Evolutionary conservation across 2,888 invertebrate genomes (phyloP).

Genomic region (Athetis lepigone): DNA sequence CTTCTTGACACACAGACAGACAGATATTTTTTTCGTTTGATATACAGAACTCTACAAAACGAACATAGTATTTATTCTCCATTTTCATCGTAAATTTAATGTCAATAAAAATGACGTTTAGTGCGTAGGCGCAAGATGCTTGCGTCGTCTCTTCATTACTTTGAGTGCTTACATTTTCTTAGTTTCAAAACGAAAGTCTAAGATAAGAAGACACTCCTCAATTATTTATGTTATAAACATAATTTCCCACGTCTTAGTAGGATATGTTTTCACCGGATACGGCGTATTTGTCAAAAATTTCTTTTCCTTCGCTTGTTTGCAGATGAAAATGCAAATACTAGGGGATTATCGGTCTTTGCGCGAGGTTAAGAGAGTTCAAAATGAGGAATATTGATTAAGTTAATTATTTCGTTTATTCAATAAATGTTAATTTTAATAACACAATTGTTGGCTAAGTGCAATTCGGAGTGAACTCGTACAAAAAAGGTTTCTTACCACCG

Average conservation of each 20-base stretch:
- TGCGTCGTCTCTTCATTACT: constrained; percentile 11
- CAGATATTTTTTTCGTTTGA: too few relatives aligned
- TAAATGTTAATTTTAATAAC: too few relatives aligned
- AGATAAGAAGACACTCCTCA: constrained; percentile 47
- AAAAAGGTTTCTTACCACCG: too few relatives aligned
- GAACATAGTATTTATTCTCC: background rate
- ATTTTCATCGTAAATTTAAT: background rate
- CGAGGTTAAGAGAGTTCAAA: constrained; percentile 24
- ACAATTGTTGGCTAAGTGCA: too few relatives aligned
- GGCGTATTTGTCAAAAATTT: constrained; percentile 69
- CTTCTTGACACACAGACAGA: too few relatives aligned
- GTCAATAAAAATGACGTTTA: background rate
- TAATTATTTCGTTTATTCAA: background rate
- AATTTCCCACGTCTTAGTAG: constrained; percentile 70
- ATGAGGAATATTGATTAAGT: background rate
- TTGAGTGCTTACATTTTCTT: constrained; percentile 5
- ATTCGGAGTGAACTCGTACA: too few relatives aligned
- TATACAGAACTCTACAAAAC: too few relatives aligned
- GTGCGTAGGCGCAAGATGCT: constrained; percentile 4
- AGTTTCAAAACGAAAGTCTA: constrained; percentile 43
- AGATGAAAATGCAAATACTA: constrained; percentile 29
- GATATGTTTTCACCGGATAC: constrained; percentile 72
- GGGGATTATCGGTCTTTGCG: constrained; percentile 25
- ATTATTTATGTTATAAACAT: constrained; percentile 61
- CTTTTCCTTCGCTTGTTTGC: constrained; percentile 53